These are phyloP conservation scores for Heteronetta atricapilla DNA, from an alignment of 2,113 vertebrate genomes.

Conservation along the genomic window DNA sequence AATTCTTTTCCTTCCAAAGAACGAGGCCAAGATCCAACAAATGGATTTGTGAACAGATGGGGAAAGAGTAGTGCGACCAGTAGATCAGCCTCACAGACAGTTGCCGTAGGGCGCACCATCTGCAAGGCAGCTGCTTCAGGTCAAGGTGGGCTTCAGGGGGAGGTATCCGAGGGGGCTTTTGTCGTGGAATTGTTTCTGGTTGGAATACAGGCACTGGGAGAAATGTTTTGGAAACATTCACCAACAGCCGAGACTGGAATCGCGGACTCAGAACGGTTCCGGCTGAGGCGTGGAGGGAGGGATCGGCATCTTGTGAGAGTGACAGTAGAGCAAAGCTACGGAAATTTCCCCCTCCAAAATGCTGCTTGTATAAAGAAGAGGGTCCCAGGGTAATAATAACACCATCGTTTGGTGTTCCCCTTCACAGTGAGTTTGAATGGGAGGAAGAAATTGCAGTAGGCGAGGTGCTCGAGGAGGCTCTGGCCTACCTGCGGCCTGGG, in stretches of 20 bases:
- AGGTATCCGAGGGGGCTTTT: background rate
- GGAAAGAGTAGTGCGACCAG: background rate
- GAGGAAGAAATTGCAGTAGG: background rate
- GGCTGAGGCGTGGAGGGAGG: background rate
- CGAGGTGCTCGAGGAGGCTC: background rate
- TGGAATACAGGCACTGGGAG: background rate
- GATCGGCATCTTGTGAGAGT: background rate
- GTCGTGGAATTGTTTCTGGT: accelerated
- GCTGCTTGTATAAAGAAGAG: background rate
- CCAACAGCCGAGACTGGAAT: background rate
- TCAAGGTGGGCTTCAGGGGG: background rate
- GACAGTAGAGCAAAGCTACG: background rate
- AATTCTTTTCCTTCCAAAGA: background rate
- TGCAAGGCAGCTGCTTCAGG: background rate
- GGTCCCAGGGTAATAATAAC: background rate
- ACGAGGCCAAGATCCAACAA: background rate
- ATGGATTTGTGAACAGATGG: constrained; percentile 27
- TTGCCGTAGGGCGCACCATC: background rate
- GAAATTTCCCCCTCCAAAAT: background rate
- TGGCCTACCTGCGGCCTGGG: background rate
- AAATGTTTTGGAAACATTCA: background rate
- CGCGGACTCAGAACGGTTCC: background rate
- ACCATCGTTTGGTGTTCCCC: background rate
- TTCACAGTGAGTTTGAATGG: background rate
- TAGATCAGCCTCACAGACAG: background rate